Conservation (phyloP, 2,888 invertebrate species). For the Pammene fasciana region DNA sequence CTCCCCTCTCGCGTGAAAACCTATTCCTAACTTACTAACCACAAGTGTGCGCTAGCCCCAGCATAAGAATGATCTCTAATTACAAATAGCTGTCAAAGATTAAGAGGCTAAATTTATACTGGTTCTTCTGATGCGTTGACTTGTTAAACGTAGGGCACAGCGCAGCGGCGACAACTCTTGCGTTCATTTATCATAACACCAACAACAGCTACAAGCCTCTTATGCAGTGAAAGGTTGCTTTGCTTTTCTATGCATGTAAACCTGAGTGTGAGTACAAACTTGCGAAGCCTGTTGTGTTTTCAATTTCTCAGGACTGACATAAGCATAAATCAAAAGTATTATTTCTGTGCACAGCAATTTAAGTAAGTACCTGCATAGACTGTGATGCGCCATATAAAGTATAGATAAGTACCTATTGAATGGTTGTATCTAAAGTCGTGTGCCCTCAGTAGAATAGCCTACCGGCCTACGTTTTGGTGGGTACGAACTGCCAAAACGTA, state of each 20-base stretch:
- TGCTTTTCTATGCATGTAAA: slow-evolving; percentile 45
- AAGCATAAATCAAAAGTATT: neutral
- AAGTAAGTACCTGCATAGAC: neutral
- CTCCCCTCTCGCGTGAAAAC: slow-evolving; percentile 43
- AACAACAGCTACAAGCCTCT: slow-evolving; percentile 36
- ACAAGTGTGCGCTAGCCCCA: neutral
- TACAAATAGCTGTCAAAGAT: neutral
- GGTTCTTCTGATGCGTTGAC: neutral
- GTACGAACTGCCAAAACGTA: too few relatives aligned
- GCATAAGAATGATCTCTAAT: neutral
- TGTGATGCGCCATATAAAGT: slow-evolving; percentile 17
- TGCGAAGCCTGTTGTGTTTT: slow-evolving; percentile 34
- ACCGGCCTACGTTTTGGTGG: slow-evolving; percentile 6
- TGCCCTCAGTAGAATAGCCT: slow-evolving; percentile 5
- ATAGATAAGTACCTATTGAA: slow-evolving; percentile 33
- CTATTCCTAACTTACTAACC: neutral
- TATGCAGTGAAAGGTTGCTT: slow-evolving; percentile 50
- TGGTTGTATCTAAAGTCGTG: neutral
- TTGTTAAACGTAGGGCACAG: neutral
- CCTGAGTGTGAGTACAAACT: slow-evolving; percentile 40
- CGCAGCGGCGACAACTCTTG: slow-evolving; percentile 47
- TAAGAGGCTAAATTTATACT: neutral
- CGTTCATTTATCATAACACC: slow-evolving; percentile 35
- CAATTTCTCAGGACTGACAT: slow-evolving; percentile 23
- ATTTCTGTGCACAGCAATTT: neutral